Conservation (phyloP, 2,113 vertebrate genomes). For the Podarcis muralis region DNA sequence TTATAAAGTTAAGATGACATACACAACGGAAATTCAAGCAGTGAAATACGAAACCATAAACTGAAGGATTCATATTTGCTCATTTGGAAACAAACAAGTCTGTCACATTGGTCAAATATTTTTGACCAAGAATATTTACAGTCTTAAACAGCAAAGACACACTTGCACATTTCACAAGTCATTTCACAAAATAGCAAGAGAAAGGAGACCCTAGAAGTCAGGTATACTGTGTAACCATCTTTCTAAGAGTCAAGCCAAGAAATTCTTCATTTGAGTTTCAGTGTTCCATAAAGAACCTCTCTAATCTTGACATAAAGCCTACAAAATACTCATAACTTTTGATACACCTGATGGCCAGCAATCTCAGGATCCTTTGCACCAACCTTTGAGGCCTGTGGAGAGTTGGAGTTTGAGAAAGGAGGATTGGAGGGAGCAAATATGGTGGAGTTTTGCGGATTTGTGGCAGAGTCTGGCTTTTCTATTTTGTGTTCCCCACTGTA, state of each 20-base stretch:
- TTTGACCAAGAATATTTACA: not conserved
- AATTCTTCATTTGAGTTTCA: not conserved
- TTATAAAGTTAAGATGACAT: not conserved
- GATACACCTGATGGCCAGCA: too few relatives aligned
- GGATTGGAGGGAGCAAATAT: too few relatives aligned
- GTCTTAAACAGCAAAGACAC: not conserved
- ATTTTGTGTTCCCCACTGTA: too few relatives aligned
- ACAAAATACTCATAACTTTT: not conserved
- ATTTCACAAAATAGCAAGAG: slow-evolving; percentile 1
- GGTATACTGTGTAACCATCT: not conserved
- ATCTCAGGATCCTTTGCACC: too few relatives aligned
- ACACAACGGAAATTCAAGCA: not conserved
- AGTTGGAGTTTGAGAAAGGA: too few relatives aligned
- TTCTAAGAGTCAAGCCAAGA: not conserved
- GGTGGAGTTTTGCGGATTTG: too few relatives aligned
- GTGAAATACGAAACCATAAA: not conserved
- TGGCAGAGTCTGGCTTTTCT: too few relatives aligned
- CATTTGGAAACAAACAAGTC: not conserved
- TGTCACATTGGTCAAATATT: not conserved
- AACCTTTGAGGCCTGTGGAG: too few relatives aligned
- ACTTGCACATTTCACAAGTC: not conserved
- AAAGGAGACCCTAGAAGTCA: not conserved
- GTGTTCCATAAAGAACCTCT: not conserved
- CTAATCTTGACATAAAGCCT: not conserved
- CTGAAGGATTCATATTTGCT: not conserved